phyloP scores from a whole-genome alignment of 2,113 vertebrate genomes.

The Chaetops frenatus region DNA sequence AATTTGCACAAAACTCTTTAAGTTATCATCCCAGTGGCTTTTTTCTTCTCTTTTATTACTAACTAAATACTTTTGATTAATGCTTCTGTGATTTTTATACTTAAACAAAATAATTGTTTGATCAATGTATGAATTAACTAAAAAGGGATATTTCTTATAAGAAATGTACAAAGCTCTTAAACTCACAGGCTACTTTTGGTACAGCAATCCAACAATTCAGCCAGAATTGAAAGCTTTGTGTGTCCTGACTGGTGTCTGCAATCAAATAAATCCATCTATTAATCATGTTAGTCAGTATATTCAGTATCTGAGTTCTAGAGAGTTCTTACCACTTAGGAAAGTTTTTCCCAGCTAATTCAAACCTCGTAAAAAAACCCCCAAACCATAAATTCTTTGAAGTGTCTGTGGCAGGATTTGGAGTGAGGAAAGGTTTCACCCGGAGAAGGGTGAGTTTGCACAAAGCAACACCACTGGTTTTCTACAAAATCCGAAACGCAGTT shows the following conservation, averaged over 20 bases:
- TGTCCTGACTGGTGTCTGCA: neutral
- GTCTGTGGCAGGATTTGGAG: neutral
- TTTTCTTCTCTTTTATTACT: slow-evolving; percentile 55
- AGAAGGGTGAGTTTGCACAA: neutral
- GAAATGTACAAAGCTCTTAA: neutral
- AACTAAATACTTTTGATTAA: slow-evolving; percentile 34
- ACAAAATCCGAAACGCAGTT: neutral
- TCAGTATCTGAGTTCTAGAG: neutral
- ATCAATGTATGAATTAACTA: slow-evolving; percentile 15
- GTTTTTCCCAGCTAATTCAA: neutral
- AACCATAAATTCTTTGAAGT: neutral
- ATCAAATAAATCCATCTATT: neutral
- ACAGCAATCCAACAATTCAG: neutral
- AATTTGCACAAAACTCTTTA: neutral
- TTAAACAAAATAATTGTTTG: slow-evolving; percentile 30
- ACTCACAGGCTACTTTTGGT: neutral
- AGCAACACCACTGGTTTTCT: neutral
- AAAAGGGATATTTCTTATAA: neutral
- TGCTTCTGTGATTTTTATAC: neutral
- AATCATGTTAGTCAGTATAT: neutral
- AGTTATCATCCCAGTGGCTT: neutral
- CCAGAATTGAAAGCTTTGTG: neutral
- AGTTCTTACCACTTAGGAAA: neutral
- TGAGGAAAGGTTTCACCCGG: neutral
- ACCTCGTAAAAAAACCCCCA: neutral